Conservation (phyloP, 2,888 invertebrate genomes). For the Latheticus oryzae region DNA sequence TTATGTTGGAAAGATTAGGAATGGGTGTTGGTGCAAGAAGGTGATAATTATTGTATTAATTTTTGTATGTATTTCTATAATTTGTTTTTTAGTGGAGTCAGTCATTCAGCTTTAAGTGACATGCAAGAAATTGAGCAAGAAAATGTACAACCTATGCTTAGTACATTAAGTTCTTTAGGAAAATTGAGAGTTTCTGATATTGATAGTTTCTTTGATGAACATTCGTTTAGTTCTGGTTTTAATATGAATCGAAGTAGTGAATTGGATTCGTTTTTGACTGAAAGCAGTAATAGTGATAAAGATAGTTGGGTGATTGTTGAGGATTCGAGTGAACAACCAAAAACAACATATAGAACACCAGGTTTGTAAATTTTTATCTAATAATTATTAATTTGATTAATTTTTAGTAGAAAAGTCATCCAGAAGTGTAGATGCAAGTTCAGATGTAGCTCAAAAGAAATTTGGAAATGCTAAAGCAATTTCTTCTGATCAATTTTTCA, state of each 20-base stretch:
- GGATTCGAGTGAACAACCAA: conserved; percentile 58
- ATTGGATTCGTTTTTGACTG: conserved; percentile 53
- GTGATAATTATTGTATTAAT: too few species aligned
- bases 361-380: conserved; percentile 8
- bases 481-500: conserved; percentile 97
- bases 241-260: conserved; percentile 71
- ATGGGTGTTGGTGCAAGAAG: conserved; percentile 80
- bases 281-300: conserved; percentile 49
- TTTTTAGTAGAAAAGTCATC: conserved; percentile 38
- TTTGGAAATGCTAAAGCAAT: conserved; percentile 98
- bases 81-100: conserved; percentile 70
- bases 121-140: conserved; percentile 94
- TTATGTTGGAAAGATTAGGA: conserved; percentile 95
- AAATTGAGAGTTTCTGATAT: conserved; percentile 61
- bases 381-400: background rate
- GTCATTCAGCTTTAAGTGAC: conserved; percentile 89
- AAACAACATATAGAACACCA: conserved; percentile 30
- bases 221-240: conserved; percentile 68
- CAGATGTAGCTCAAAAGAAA: conserved; percentile 91
- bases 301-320: conserved; percentile 66
- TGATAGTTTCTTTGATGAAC: conserved; percentile 69
- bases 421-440: conserved; percentile 54
- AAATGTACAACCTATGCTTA: conserved; percentile 66
- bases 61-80: too few species aligned
- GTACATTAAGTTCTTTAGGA: conserved; percentile 63